Base-by-base conservation (phyloP, 1,140 invertebrate species). In the Argopecten irradians region DNA sequence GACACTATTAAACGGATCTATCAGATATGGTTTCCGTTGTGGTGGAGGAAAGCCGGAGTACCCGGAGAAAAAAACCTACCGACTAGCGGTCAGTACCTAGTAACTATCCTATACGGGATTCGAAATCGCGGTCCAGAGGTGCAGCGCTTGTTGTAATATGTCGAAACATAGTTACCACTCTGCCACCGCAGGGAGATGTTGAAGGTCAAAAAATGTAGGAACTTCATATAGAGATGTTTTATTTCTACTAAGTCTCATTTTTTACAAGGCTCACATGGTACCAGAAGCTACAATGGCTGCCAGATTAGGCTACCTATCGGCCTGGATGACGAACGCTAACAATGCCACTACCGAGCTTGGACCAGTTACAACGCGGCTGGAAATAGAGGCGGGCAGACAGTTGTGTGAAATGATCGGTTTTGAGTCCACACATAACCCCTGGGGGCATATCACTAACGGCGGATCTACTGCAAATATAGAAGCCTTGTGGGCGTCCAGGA, bases 361-460 rank as follows among this genome's bases (percentile, higher is more conserved):
- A 3, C 85, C 85, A 33, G 41, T 86, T 13, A 86, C 85, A 34
- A 86, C 85, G 9, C 39, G 28, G 14, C 41, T 86, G 41, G 85
- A 86, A 86, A 46, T 86, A 46, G 85, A 86, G 34, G 85, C 55
- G 16, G 85, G 85, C 1, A 34, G 55, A 55, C 85, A 86, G 19
- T 22, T 86, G 13, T 86, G 85, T 55, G 85, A 86, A 55, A 86
- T 86, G 85, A 32, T 86, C 22, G 85, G 85, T 16, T 86, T 46
- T 34, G 28, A 86, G 28, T 1, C 9, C 11, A 46, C 39, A 86
- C 43, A 14, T 13, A 32, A 86, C 19, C 85, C 85, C 3, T 86
- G 85, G 85, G 32, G 36, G 16, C 85, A 86, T 28, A 86, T 86
- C 43, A 86, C 85, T 13, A 46, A 34, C 19, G 85, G 85, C 16